These are phyloP conservation scores for Porites lutea DNA, from an alignment of 64 coral and sea anemone species.

Conservation along the genomic window DNA sequence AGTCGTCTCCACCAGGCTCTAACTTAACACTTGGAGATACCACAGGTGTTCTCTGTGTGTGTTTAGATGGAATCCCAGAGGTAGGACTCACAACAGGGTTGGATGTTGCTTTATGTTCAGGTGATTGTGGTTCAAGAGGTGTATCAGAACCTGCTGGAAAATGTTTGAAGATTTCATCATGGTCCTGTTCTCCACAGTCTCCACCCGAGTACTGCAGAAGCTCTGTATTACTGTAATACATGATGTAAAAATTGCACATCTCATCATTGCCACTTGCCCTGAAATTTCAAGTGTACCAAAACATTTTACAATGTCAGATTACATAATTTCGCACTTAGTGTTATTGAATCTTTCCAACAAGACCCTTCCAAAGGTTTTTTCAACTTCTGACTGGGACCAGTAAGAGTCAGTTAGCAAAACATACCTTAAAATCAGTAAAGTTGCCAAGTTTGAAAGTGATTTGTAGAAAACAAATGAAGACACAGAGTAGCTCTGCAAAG, in stretches of 20 bases:
- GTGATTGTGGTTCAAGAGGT: neutral
- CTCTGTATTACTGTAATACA: slow-evolving; percentile 52
- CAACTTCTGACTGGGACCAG: no score
- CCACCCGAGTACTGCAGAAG: slow-evolving; percentile 5
- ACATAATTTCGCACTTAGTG: no score
- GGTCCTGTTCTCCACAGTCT: slow-evolving; percentile 30
- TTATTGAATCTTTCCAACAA: no score
- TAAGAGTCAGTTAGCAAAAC: no score
- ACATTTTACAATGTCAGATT: no score
- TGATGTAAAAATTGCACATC: slow-evolving; percentile 85
- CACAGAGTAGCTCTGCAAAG: no score
- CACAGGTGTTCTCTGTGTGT: neutral
- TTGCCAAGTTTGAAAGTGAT: no score
- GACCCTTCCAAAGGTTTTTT: no score
- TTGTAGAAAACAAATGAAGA: no score
- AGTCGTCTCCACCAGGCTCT: neutral
- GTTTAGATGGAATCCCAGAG: neutral
- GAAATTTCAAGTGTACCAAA: neutral
- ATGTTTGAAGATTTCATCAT: slow-evolving; percentile 6
- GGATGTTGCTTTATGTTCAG: neutral
- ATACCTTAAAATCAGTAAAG: no score
- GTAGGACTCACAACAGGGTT: neutral
- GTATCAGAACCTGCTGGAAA: slow-evolving; percentile 68
- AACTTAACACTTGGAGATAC: neutral
- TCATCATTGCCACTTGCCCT: slow-evolving; percentile 70